Percentiles rank a stretch among this genome's conserved stretches.
These are phyloP conservation scores for Dunckerocampus dactyliophorus DNA, from an alignment of 2,113 vertebrate genomes.

Conservation along the genomic window DNA sequence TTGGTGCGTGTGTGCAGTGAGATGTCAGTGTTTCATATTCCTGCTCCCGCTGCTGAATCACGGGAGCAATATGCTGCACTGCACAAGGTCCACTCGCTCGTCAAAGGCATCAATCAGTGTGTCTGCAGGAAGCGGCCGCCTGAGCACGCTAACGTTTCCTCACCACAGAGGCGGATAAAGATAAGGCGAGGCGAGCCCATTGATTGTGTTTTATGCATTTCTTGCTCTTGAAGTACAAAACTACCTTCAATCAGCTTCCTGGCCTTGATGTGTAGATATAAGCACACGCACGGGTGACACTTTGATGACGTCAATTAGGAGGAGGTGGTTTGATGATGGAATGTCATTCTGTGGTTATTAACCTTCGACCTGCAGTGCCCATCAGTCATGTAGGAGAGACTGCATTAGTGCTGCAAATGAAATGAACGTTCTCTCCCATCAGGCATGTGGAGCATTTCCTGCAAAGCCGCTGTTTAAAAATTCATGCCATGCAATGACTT, in stretches of 20 bases:
- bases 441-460: not conserved
- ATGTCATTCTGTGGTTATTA: no score
- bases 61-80: conserved; percentile 2
- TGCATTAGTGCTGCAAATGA: not conserved
- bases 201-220: not conserved
- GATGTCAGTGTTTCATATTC: not conserved
- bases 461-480: not conserved
- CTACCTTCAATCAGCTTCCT: no score
- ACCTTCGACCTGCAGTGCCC: no score
- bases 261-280: not conserved
- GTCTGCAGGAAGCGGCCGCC: not conserved
- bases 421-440: not conserved
- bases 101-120: not conserved
- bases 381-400: no score
- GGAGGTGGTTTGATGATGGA: no score
- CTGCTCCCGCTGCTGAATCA: conserved; percentile 1
- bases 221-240: not conserved
- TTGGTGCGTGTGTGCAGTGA: not conserved
- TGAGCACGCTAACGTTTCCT: not conserved
- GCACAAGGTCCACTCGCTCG: not conserved
- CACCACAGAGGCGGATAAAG: not conserved
- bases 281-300: not conserved
- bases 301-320: not conserved
- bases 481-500: not conserved
- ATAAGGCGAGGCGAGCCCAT: not conserved